Conservation (phyloP, 2,888 invertebrate genomes). For the Mellilla xanthometata region DNA sequence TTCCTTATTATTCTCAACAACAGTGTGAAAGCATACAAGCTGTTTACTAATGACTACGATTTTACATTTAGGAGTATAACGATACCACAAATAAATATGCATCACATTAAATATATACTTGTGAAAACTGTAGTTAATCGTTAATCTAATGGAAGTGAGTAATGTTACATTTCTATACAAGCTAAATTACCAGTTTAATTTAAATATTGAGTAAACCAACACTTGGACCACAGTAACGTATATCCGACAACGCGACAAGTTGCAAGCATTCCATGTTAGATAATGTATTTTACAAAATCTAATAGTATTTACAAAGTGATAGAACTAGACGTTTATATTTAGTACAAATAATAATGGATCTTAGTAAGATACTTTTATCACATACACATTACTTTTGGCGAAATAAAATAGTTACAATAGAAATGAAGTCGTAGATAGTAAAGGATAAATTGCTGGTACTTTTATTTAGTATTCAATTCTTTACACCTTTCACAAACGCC, state of each 20-base stretch:
- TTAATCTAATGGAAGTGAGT: slow-evolving; percentile 17
- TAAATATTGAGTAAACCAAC: slow-evolving; percentile 18
- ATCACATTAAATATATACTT: slow-evolving; percentile 6
- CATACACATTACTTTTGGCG: slow-evolving; percentile 63
- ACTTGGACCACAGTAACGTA: slow-evolving; percentile 21
- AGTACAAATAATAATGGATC: slow-evolving; percentile 64
- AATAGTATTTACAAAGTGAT: slow-evolving; percentile 71
- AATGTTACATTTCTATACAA: slow-evolving; percentile 6
- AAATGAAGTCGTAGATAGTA: slow-evolving; percentile 58
- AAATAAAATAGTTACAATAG: slow-evolving; percentile 45
- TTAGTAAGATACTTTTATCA: slow-evolving; percentile 73
- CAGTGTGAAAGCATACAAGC: slow-evolving; percentile 11
- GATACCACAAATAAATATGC: slow-evolving; percentile 13
- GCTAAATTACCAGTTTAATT: slow-evolving; percentile 9
- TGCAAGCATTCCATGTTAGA: slow-evolving; percentile 36
- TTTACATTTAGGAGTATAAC: slow-evolving; percentile 11
- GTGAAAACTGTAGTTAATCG: slow-evolving; percentile 6
- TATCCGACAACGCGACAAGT: slow-evolving; percentile 20
- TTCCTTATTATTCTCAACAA: not conserved
- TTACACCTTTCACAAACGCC: no score
- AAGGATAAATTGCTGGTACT: slow-evolving; percentile 33
- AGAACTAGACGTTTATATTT: slow-evolving; percentile 61
- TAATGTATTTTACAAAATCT: slow-evolving; percentile 62
- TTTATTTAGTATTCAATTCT: no score
- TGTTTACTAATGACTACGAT: slow-evolving; percentile 8